Base-by-base conservation (phyloP, 2,113 vertebrate species). In the Vireo altiloquus region DNA sequence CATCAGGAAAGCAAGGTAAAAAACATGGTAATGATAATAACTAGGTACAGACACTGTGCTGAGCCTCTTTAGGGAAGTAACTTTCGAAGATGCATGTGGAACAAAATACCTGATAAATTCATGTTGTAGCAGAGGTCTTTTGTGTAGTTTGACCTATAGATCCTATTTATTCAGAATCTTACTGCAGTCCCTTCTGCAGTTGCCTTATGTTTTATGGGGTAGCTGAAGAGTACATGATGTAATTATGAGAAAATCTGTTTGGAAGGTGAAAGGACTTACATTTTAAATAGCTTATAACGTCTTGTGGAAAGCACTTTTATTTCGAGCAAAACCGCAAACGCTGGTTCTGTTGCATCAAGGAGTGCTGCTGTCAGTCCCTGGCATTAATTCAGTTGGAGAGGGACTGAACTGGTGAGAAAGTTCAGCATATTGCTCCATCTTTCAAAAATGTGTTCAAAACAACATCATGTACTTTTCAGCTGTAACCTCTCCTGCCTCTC, bases 371-470 rank as follows among this genome's bases (percentile, higher is more conserved):
- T 56, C 44, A 68, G 56, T 77, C 31, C 19, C 60, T 74, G 60
- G 52, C 3, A 0, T 82, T 82, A 69, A 61, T 52, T 90, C 64
- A 75, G 24, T 14, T 28, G 15, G 60, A 54, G 61, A 49, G 33
- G 82, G 37, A 40, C 23, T 75, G 53, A 54, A 81, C 25, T 50
- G 17, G 15, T 53, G 25, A 90, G 44, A 11, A 92, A 71, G 80
- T 82, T 93, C 44, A 75, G 49, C 60, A 46, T 60, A 78, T 52
- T 5, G 0, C 23, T 95, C 30, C 39, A 25, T 47, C 69, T 89
- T 92, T 66, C 72, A 95, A 86, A 96, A 94, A 46, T 42, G 10
- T 53, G 65, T 76, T 89, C 64, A 60, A 93, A 94, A 93, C 68
- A 96, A 89, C 64, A 71, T 57, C 40, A 33, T 60, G 69, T 78